phyloP scores from a whole-genome alignment of 2,113 vertebrate species.

The Machaerirhynchus nigripectus region DNA sequence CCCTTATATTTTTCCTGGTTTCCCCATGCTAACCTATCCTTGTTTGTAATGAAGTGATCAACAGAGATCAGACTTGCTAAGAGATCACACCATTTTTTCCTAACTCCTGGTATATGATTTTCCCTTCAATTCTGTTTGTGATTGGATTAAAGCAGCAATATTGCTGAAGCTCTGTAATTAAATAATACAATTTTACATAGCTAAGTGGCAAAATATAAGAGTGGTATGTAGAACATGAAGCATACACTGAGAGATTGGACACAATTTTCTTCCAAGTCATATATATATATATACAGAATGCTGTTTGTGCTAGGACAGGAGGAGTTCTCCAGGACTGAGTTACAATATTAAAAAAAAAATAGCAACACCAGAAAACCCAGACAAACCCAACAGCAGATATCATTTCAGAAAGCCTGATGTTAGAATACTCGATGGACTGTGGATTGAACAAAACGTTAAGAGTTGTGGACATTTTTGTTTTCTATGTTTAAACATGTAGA shows the following conservation, averaged over 20 bases:
- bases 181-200: not conserved
- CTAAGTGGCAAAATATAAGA: not conserved
- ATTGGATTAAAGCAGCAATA: not conserved
- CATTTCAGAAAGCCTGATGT: not conserved
- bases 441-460: not conserved
- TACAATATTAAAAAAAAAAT: not conserved
- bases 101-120: not conserved
- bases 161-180: not conserved
- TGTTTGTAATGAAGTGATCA: not conserved
- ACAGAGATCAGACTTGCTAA: not conserved
- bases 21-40: not conserved
- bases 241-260: not conserved
- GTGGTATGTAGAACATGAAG: rapidly evolving
- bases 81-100: not conserved
- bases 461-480: not conserved
- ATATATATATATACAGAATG: not conserved
- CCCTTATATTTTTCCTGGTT: not conserved
- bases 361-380: not conserved
- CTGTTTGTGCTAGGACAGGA: not conserved
- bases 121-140: not conserved
- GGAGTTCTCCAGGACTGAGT: not conserved
- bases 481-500: not conserved
- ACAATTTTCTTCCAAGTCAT: not conserved
- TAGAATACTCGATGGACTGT: not conserved
- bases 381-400: not conserved